Evolutionary conservation across 2,113 vertebrate genomes (phyloP).

Genomic region (Numida meleagris): DNA sequence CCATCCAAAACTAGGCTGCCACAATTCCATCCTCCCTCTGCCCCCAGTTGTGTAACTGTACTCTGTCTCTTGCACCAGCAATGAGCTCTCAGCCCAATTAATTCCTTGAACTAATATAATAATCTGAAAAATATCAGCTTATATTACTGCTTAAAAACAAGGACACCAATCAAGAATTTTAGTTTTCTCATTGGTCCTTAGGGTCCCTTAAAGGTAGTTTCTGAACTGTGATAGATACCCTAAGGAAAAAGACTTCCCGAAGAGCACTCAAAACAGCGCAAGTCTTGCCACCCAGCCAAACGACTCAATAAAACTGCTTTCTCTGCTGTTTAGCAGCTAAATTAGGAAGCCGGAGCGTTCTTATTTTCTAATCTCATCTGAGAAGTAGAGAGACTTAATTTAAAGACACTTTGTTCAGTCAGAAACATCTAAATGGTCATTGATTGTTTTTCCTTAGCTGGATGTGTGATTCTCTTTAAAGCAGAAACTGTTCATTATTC

Average conservation of each 20-base stretch:
- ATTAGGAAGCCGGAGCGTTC: conserved; percentile 24
- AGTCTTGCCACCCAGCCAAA: background rate
- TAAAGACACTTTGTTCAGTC: conserved; percentile 62
- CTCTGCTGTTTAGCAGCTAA: conserved; percentile 7
- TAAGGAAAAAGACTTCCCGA: background rate
- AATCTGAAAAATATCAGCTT: background rate
- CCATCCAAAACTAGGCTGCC: background rate
- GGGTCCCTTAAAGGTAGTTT: background rate
- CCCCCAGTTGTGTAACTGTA: background rate
- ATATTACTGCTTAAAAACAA: background rate
- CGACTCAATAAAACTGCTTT: background rate
- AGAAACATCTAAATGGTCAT: conserved; percentile 52
- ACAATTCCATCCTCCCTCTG: background rate
- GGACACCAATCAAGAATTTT: background rate
- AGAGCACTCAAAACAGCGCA: background rate
- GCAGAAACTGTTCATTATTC: conserved; percentile 15
- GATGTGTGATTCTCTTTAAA: background rate
- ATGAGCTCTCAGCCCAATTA: background rate
- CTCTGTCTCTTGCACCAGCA: background rate
- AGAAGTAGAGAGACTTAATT: conserved; percentile 48
- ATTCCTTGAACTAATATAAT: background rate
- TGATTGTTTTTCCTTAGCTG: conserved; percentile 36
- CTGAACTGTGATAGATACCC: background rate
- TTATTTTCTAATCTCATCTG: background rate
- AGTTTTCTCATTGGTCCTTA: background rate